These are phyloP conservation scores for Heteromurus nitidus DNA, from an alignment of 2,888 invertebrate species.

Conservation along the genomic window DNA sequence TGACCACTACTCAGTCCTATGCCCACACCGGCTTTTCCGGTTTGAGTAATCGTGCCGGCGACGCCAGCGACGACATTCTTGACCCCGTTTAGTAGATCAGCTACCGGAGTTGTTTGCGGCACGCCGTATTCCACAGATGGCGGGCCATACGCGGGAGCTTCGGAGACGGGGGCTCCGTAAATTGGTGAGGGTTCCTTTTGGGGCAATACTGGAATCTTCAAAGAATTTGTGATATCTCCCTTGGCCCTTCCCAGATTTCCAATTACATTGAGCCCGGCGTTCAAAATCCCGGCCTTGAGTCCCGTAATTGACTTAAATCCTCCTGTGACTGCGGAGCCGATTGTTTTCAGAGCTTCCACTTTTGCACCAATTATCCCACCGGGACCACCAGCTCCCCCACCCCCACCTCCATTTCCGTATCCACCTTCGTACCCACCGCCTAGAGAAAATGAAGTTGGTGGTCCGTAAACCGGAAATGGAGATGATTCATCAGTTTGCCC, in stretches of 20 bases:
- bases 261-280: slow-evolving; percentile 35
- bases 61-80: slow-evolving; percentile 18
- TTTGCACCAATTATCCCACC: slow-evolving; percentile 23
- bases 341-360: slow-evolving; percentile 19
- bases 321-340: slow-evolving; percentile 25
- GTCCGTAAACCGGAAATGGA: slow-evolving; percentile 8
- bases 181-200: not conserved
- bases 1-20: slow-evolving; percentile 39
- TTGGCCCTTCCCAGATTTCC: slow-evolving; percentile 36
- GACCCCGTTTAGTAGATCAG: slow-evolving; percentile 17
- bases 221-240: slow-evolving; percentile 23
- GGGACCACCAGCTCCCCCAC: not conserved
- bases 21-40: slow-evolving; percentile 23
- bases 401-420: not conserved
- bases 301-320: slow-evolving; percentile 30
- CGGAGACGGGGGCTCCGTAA: not conserved
- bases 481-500: slow-evolving; percentile 6
- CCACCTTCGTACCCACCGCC: slow-evolving; percentile 5
- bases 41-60: slow-evolving; percentile 19
- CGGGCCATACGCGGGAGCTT: not conserved
- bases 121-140: slow-evolving; percentile 6
- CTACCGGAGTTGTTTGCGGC: not conserved
- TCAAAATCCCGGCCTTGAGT: slow-evolving; percentile 44
- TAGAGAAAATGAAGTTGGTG: slow-evolving; percentile 18
- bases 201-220: slow-evolving; percentile 25